phyloP scores from a whole-genome alignment of 2,888 invertebrate genomes.

The Melanostoma scalare region DNA sequence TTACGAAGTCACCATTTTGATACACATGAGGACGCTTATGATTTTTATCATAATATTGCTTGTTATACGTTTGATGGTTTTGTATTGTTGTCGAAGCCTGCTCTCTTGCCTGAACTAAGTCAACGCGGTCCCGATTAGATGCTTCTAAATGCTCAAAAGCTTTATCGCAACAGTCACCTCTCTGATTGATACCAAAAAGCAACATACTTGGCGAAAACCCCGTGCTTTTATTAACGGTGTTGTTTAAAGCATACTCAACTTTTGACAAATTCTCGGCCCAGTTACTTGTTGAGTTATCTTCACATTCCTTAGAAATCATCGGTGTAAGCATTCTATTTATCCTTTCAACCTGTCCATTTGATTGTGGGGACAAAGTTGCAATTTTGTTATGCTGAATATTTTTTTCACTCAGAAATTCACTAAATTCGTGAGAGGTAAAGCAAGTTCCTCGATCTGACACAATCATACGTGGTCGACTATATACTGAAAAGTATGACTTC shows the following conservation, averaged over 20 bases:
- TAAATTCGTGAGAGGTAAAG: conserved; percentile 1
- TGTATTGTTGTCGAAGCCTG: conserved; percentile 62
- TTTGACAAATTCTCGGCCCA: conserved; percentile 50
- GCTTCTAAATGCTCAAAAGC: neutral
- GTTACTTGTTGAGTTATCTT: neutral
- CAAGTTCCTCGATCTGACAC: conserved; percentile 16
- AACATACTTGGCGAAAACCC: too few relatives aligned
- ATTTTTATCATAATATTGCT: conserved; percentile 74
- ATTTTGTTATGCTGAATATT: too few relatives aligned
- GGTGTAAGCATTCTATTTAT: conserved; percentile 20
- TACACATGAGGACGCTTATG: conserved; percentile 4
- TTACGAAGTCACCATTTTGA: conserved; percentile 3
- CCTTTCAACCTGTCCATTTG: conserved; percentile 37
- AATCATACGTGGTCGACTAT: conserved; percentile 24
- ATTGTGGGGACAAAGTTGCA: conserved; percentile 38
- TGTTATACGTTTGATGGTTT: conserved; percentile 74
- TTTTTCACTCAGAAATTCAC: too few relatives aligned
- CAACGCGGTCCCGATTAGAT: neutral
- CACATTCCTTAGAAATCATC: conserved; percentile 44
- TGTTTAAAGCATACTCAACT: conserved; percentile 74
- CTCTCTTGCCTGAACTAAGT: conserved; percentile 40
- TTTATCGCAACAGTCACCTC: neutral
- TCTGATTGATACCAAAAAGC: conserved; percentile 16
- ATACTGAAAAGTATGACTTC: conserved; percentile 21
- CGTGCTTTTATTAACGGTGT: conserved; percentile 73